phyloP scores from a whole-genome alignment of 2,113 vertebrate species.

The Calyptommatus sinebrachiatus region DNA sequence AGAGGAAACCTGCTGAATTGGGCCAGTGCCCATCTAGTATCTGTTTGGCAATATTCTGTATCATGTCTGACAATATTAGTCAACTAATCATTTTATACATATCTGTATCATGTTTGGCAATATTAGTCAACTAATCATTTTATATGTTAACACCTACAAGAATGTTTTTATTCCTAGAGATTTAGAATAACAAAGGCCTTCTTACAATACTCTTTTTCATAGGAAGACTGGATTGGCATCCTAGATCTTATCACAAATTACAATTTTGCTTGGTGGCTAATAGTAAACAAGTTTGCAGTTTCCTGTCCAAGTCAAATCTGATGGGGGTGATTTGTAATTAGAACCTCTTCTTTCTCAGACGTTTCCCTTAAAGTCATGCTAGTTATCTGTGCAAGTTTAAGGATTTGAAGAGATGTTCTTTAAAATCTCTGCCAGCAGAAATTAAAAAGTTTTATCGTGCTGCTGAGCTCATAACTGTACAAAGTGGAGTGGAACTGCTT shows the following conservation, averaged over 20 bases:
- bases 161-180: neutral
- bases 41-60: no score
- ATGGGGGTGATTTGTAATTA: neutral
- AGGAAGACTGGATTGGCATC: neutral
- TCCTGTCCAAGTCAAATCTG: neutral
- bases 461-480: neutral
- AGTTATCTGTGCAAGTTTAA: no score
- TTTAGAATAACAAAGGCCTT: neutral
- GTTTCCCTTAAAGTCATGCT: neutral
- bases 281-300: neutral
- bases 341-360: neutral
- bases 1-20: no score
- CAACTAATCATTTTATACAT: no score
- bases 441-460: neutral
- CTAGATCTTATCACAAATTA: neutral
- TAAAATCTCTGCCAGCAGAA: no score
- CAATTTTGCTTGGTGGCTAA: neutral
- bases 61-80: no score
- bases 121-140: no score
- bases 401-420: no score
- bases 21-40: no score
- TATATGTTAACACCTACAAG: no score
- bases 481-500: neutral
- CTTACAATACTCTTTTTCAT: neutral
- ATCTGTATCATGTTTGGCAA: no score